Evolutionary conservation across 2,113 vertebrate genomes (phyloP).

Genomic region (Albula goreensis): DNA sequence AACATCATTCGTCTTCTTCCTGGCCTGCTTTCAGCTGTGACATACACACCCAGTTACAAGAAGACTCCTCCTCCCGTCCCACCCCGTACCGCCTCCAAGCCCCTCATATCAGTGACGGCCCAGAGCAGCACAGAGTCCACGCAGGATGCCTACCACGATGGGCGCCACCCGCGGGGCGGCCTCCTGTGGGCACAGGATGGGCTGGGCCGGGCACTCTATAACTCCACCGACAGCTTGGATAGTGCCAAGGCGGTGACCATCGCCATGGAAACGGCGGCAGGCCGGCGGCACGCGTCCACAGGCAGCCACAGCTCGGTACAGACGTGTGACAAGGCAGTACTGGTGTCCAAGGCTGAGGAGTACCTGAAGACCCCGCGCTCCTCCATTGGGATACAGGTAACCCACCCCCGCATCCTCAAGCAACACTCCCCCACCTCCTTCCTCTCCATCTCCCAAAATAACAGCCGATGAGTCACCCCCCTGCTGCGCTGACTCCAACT

Average conservation of each 20-base stretch:
- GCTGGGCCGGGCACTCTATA: constrained; percentile 81
- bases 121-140: constrained; percentile 99
- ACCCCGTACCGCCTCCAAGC: constrained; percentile 91
- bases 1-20: not conserved
- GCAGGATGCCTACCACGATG: constrained; percentile 93
- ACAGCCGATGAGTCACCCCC: not conserved
- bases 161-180: constrained; percentile 78
- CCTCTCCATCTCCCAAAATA: not conserved
- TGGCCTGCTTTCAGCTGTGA: constrained; percentile 61
- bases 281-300: constrained; percentile 74
- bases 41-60: constrained; percentile 88
- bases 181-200: constrained; percentile 82
- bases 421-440: not conserved
- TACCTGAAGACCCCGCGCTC: constrained; percentile 87
- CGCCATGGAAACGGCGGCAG: constrained; percentile 85
- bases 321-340: constrained; percentile 86
- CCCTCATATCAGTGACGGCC: constrained; percentile 95
- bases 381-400: constrained; percentile 97
- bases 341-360: constrained; percentile 87
- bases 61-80: constrained; percentile 95
- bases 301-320: constrained; percentile 80
- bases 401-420: not conserved
- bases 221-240: constrained; percentile 93
- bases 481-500: not conserved
- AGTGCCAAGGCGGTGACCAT: constrained; percentile 93